These are phyloP conservation scores for Origma solitaria DNA, from an alignment of 2,113 vertebrate species.

Conservation along the genomic window DNA sequence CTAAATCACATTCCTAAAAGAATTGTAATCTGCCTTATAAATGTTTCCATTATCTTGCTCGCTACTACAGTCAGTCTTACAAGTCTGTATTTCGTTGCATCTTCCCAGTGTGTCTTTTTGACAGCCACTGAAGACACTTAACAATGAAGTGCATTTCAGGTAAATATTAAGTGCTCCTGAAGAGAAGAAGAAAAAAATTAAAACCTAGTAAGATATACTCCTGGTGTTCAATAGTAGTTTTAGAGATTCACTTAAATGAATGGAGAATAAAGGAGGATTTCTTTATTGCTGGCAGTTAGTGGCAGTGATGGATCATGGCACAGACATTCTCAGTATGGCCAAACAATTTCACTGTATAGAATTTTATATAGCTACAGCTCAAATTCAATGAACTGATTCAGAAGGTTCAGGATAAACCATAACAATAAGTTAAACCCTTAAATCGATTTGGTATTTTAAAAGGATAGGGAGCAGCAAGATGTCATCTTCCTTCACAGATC, in stretches of 20 bases:
- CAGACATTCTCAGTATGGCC: conserved; percentile 50
- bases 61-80: neutral
- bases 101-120: neutral
- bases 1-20: conserved; percentile 30
- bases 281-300: conserved; percentile 61
- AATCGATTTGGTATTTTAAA: conserved; percentile 70
- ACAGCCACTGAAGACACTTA: neutral
- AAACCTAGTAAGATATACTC: conserved; percentile 1
- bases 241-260: conserved; percentile 59
- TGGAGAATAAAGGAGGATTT: conserved; percentile 29
- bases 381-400: conserved; percentile 79
- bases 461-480: conserved; percentile 50
- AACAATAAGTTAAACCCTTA: conserved; percentile 70
- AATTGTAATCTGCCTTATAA: conserved; percentile 22
- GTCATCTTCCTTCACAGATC: conserved; percentile 57
- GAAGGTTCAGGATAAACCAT: conserved; percentile 74
- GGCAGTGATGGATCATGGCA: conserved; percentile 71
- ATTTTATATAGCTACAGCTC: conserved; percentile 73
- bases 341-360: conserved; percentile 69
- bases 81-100: neutral
- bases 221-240: conserved; percentile 52
- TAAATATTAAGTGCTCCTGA: conserved; percentile 5
- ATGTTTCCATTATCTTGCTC: conserved; percentile 11
- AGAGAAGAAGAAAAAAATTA: conserved; percentile 53
- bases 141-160: neutral